These are phyloP conservation scores for Halichoerus grypus DNA, from an alignment of 2,113 vertebrate species.

Conservation along the genomic window DNA sequence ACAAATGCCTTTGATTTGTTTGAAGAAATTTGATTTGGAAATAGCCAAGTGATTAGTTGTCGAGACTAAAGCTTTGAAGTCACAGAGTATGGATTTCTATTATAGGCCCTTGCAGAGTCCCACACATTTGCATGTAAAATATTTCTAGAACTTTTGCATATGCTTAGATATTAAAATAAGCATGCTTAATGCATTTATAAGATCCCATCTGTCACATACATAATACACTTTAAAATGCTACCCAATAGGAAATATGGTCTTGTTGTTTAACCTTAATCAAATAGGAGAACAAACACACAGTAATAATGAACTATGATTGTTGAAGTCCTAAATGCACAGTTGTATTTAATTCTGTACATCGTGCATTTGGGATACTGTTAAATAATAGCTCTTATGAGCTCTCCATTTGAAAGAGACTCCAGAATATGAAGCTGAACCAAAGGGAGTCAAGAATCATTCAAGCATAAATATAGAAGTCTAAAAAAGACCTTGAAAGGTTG, in stretches of 20 bases:
- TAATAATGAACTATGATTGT: constrained; percentile 55
- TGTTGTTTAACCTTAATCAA: constrained; percentile 77
- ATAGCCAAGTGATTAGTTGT: constrained; percentile 82
- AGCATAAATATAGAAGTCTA: constrained; percentile 62
- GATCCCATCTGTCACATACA: constrained; percentile 76
- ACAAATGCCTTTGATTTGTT: constrained; percentile 84
- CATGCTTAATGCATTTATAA: constrained; percentile 78
- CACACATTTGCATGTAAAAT: constrained; percentile 80
- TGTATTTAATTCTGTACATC: constrained; percentile 70
- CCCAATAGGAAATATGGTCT: constrained; percentile 66
- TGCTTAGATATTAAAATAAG: constrained; percentile 82
- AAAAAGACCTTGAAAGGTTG: constrained; percentile 64
- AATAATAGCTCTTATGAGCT: constrained; percentile 72
- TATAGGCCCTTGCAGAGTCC: constrained; percentile 62
- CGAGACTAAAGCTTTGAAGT: constrained; percentile 76
- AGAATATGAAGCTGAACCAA: constrained; percentile 54
- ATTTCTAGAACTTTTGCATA: constrained; percentile 80
- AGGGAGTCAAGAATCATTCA: constrained; percentile 56
- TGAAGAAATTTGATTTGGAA: constrained; percentile 85
- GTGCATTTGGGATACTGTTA: constrained; percentile 68
- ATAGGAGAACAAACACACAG: constrained; percentile 57
- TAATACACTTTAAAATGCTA: constrained; percentile 72
- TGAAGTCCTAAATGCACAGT: constrained; percentile 53
- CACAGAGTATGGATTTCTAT: constrained; percentile 71
- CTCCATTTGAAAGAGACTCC: constrained; percentile 73